Conservation (phyloP, 2,888 invertebrate species). For the Choristoneura rosaceana region DNA sequence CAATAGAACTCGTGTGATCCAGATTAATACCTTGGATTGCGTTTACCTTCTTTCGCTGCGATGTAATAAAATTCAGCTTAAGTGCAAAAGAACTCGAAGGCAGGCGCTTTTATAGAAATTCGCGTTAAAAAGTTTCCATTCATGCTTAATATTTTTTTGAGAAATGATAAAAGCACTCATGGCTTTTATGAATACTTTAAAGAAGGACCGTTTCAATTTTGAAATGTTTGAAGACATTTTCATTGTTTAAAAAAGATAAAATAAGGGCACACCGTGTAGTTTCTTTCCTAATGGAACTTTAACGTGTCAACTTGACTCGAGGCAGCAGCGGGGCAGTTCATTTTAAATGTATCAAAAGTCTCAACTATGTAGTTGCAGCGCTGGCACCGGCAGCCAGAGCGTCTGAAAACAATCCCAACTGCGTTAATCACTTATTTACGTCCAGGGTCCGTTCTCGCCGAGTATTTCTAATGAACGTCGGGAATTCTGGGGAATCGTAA, state of each 20-base stretch:
- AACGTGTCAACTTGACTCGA: conserved; percentile 53
- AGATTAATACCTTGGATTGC: conserved; percentile 79
- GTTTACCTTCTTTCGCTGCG: conserved; percentile 80
- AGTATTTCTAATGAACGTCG: conserved; percentile 81
- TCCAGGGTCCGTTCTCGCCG: conserved; percentile 73
- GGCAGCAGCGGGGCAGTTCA: conserved; percentile 59
- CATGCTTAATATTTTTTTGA: conserved; percentile 42
- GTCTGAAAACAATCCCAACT: conserved; percentile 83
- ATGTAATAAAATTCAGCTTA: conserved; percentile 86
- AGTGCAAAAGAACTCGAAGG: conserved; percentile 53
- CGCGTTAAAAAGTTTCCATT: conserved; percentile 44
- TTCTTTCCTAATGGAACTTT: conserved; percentile 70
- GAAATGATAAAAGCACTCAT: conserved; percentile 38
- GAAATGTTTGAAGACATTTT: conserved; percentile 13
- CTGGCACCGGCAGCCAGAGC: conserved; percentile 51
- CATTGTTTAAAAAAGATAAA: conserved; percentile 43
- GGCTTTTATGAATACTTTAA: conserved; percentile 48
- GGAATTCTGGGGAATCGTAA: conserved; percentile 79
- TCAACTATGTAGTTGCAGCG: conserved; percentile 67
- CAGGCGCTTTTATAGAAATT: conserved; percentile 43
- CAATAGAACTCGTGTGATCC: conserved; percentile 61
- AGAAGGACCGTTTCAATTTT: conserved; percentile 19
- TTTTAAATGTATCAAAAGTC: conserved; percentile 81
- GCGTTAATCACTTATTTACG: conserved; percentile 85
- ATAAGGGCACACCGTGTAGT: conserved; percentile 49